Percentiles rank a stretch among this genome's conserved stretches.
phyloP scores from a whole-genome alignment of 2,888 invertebrate species.

The Lasioglossum oenotherae region DNA sequence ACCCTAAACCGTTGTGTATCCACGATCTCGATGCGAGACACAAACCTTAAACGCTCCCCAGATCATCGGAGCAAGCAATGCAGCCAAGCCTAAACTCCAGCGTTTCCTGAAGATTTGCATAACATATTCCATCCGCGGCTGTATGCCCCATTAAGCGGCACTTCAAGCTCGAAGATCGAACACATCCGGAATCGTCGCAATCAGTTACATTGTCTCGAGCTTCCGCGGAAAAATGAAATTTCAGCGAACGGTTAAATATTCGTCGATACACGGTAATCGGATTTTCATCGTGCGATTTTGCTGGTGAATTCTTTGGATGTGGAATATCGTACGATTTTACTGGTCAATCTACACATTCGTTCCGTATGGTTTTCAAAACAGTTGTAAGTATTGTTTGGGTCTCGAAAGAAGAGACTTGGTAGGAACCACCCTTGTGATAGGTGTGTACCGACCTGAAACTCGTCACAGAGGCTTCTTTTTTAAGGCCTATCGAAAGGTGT shows the following conservation, averaged over 20 bases:
- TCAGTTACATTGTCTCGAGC: background rate
- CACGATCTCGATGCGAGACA: background rate
- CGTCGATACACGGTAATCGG: background rate
- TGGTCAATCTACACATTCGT: no score
- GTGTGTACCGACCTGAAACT: no score
- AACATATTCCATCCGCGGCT: background rate
- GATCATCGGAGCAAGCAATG: background rate
- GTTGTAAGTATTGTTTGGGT: no score
- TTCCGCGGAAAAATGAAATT: background rate
- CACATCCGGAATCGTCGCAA: background rate
- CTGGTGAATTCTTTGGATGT: no score
- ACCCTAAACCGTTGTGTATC: background rate
- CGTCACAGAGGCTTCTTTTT: no score
- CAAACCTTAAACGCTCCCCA: background rate
- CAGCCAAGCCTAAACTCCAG: constrained; percentile 11
- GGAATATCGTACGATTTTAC: no score
- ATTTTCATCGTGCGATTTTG: no score
- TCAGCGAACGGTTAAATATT: background rate
- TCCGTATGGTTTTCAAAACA: no score
- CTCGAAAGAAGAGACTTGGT: no score
- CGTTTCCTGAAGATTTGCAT: constrained; percentile 1
- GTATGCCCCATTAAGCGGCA: constrained; percentile 3
- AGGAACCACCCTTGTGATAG: no score
- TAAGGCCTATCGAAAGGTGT: no score
- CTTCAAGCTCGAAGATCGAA: background rate